Evolutionary conservation across 2,797 vertebrate species (phyloP), one percentile per base, ranked within the genome.

Genomic region (Smutsia gigantea): DNA sequence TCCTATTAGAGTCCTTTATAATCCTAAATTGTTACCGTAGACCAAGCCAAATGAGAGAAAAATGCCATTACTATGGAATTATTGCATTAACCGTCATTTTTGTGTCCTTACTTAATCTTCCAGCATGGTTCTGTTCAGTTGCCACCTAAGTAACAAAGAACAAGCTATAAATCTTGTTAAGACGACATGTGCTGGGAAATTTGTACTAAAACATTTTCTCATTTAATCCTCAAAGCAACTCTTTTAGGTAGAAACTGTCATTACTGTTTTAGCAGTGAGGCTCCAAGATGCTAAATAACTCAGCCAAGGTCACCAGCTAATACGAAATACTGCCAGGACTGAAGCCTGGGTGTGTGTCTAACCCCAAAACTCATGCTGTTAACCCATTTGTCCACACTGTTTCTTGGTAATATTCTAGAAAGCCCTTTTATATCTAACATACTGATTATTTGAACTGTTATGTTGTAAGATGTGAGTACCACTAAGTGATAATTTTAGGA

Each of bases 401-500:
- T 79, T 46, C 55, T 89, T 53, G 88, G 29, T 74, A 87, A 79
- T 86, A 4, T 64, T 94, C 64, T 93, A 71, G 17, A 79, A 90
- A 84, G 5, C 37, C 29, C 11, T 63, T 82, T 93, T 81, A 17
- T 53, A 61, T 81, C 1, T 61, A 82, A 72, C 7, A 49, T 84
- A 68, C 18, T 92, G 87, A 68, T 93, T 91, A 87, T 84, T 95
- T 93, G 66, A 96, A 31, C 12, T 94, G 14, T 31, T 81, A n/a
- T 27, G 0, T 86, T 92, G n/a, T 10, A 68, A 31, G 37, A 64
- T 92, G 29, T 88, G 53, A 84, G 8, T 95, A 83, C 63, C 90
- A 84, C 15, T 61, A 57, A 85, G 68, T 90, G 18, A 74, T 72
- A n/a, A 42, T 79, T 92, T 95, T 82, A 96, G 39, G 23, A 74